Percentiles rank a stretch among this genome's conserved stretches.
Conservation (phyloP, 2,888 invertebrate species). For the Taphrorychus bicolor region DNA sequence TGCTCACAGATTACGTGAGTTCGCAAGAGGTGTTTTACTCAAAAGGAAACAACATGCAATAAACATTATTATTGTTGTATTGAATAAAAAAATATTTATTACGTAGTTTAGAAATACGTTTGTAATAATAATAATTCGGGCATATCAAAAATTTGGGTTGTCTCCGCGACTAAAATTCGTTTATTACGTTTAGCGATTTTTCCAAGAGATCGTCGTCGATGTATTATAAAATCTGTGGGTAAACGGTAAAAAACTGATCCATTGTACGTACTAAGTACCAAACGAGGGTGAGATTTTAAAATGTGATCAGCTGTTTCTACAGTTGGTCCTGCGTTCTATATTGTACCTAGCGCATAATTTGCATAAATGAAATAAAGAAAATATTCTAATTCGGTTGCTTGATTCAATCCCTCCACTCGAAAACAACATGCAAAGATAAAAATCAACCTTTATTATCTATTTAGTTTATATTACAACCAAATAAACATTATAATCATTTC, state of each 20-base stretch:
- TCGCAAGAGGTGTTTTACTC: conserved; percentile 2
- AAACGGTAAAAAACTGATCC: conserved; percentile 56
- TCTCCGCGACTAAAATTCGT: not conserved
- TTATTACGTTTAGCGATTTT: not conserved
- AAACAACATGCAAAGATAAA: not conserved
- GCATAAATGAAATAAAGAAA: conserved; percentile 59
- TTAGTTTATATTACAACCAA: conserved; percentile 5
- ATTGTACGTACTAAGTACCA: conserved; percentile 61
- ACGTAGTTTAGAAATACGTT: not conserved
- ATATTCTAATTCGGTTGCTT: conserved; percentile 38
- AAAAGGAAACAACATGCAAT: not conserved
- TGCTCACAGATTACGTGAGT: conserved; percentile 50
- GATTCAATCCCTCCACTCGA: no score
- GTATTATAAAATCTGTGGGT: conserved; percentile 54
- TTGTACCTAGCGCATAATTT: conserved; percentile 62
- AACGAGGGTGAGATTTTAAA: conserved; percentile 55
- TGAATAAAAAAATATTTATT: not conserved
- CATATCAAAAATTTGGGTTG: conserved; percentile 15
- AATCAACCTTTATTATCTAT: not conserved
- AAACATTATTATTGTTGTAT: not conserved
- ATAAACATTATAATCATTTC: conserved; percentile 13
- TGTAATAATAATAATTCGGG: conserved; percentile 7
- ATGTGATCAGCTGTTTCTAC: conserved; percentile 54
- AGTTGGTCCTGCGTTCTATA: conserved; percentile 58
- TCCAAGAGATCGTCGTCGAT: not conserved